phyloP scores from a whole-genome alignment of 2,888 invertebrate species.

The Apotomis turbidana region DNA sequence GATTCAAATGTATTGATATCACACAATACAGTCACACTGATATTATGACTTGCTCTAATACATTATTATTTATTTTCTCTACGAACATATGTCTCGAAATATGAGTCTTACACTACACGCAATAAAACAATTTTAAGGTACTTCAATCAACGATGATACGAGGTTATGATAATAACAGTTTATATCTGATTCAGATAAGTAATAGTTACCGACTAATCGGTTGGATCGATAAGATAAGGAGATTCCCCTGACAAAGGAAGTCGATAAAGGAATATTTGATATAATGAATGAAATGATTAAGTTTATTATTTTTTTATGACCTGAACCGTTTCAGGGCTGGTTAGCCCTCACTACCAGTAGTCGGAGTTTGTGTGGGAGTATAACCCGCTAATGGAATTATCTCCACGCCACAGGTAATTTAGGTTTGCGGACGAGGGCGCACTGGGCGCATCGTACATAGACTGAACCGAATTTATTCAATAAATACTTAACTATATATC shows the following conservation, averaged over 20 bases:
- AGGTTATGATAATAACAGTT: not conserved
- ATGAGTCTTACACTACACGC: not conserved
- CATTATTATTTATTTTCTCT: not conserved
- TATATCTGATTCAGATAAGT: slow-evolving; percentile 13
- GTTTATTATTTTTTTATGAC: not conserved
- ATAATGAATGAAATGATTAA: not conserved
- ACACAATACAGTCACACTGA: not conserved
- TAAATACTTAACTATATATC: too few species aligned
- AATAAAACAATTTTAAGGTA: not conserved
- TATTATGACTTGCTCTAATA: not conserved
- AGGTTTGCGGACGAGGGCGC: too few species aligned
- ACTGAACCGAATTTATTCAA: too few species aligned
- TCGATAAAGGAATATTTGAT: slow-evolving; percentile 11
- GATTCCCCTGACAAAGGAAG: slow-evolving; percentile 24
- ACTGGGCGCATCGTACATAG: too few species aligned
- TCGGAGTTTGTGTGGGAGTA: too few species aligned
- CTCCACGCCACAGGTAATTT: too few species aligned
- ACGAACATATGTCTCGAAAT: not conserved
- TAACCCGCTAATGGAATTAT: too few species aligned
- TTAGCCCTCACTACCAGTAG: too few species aligned
- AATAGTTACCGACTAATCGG: slow-evolving; percentile 28
- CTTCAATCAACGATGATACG: not conserved
- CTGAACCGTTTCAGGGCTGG: too few species aligned
- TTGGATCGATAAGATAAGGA: slow-evolving; percentile 20
- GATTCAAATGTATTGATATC: not conserved